Conservation (phyloP, 1,140 invertebrate genomes). For the Trialeurodes vaporariorum region DNA sequence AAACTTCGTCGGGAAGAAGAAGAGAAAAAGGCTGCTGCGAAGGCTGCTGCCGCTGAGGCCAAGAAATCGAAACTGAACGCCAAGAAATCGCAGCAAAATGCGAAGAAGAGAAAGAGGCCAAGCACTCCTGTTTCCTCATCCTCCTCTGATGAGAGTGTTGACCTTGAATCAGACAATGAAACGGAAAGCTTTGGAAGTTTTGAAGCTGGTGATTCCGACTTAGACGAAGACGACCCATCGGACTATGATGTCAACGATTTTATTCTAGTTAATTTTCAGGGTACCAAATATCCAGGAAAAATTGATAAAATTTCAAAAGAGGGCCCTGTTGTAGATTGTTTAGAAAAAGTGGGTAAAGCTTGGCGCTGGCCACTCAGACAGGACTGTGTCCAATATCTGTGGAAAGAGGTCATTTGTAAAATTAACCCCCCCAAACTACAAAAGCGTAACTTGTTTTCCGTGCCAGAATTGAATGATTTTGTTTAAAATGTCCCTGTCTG, state of each 20-base stretch:
- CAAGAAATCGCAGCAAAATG: neutral
- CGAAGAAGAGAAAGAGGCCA: neutral
- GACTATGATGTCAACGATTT: constrained; percentile 2
- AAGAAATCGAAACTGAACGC: neutral
- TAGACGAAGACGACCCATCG: neutral
- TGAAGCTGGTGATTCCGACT: neutral
- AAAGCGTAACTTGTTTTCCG: neutral
- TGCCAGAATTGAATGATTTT: constrained; percentile 8
- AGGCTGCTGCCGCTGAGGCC: too few relatives aligned
- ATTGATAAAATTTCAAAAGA: neutral
- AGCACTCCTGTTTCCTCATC: neutral
- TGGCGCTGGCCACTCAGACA: constrained; percentile 2
- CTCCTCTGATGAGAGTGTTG: neutral
- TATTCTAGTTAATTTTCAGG: neutral
- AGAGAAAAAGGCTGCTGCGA: too few relatives aligned
- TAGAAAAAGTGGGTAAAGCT: constrained; percentile 7
- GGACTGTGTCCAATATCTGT: constrained; percentile 9
- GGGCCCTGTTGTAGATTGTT: constrained; percentile 3
- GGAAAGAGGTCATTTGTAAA: constrained; percentile 2
- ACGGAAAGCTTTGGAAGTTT: neutral
- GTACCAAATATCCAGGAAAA: constrained; percentile 7
- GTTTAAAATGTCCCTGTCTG: constrained; percentile 7
- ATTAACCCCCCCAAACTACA: neutral
- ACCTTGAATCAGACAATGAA: neutral
- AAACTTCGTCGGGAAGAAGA: too few relatives aligned